Evolutionary conservation across 92 coral and sea anemone species (phyloP), one percentile per base, ranked within the genome.

Genomic region (Zoanthus solanderi): DNA sequence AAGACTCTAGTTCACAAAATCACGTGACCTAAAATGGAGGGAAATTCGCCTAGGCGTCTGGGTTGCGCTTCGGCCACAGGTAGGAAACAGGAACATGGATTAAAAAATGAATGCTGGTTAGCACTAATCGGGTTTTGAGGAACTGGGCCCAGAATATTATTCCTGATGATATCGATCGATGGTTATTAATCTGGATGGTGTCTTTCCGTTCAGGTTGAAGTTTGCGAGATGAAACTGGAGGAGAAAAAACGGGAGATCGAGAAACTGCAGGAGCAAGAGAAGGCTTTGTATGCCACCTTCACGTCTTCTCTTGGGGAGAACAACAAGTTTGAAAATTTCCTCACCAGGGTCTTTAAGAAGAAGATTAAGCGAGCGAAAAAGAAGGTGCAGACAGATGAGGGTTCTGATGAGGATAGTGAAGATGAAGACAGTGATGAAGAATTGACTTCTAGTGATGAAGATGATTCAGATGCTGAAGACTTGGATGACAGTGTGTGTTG

Each of bases 351-450:
- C 16, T 97, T 97, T 76, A 97, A 94, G 90, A 97, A 97, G 94
- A 95, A 94, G 83, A 95, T 97, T 87, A 97, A 95, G 83, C 92
- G 99, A 61, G 98, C 99, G 54, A 97, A 97, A 85, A 97, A 97
- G 90, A 97, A 95, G 89, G 90, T 93, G 1, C 97, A 95, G 86
- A 88, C 94, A 6, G 91, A 93, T 18, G 97, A 94, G 58, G 99
- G 96, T 18, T 97, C 99, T 18, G 99, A 97, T 83, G 99, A 97
- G 72, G 99, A 93, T 28, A 97, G 99, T 78, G 99, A 95, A 28
- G 99, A 97, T 42, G 98, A 95, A 31, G 98, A 97, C 30, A 97
- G 99, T 78, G 98, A 95, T 78, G 99, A 97, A 61, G 99, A 97
- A 63, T 75, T 97, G 72, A 95, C 99, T 13, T 95, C 98, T 11